Base-by-base conservation (phyloP, 2,113 vertebrate genomes). In the Pituophis catenifer region DNA sequence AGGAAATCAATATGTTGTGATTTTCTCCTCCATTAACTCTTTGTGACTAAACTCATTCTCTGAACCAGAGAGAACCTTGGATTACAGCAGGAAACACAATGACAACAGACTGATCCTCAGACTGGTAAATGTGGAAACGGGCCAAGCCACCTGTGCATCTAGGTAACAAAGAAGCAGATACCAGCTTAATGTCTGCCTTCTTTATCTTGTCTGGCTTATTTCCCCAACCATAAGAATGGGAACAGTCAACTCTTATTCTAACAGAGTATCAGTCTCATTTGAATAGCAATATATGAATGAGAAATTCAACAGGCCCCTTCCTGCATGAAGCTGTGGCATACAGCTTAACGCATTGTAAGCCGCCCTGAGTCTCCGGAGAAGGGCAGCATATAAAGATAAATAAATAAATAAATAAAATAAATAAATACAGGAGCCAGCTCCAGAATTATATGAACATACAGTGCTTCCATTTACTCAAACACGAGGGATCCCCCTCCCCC, bases 1-100 rank as follows among this genome's bases (percentile, higher is more conserved):
- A 93, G 59, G 95, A 96, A 81, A 97, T 95, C 92, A 94, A 85
- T 95, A 95, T 29, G 9, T 97, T 96, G 95, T 96, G 70, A 96
- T 97, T 97, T 96, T 96, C 91, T 95, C 91, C 97, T 96, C 90
- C 87, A 2, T 97, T 96, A 96, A 92, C 10, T 62, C 92, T 95
- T 93, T 95, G 10, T 86, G 91, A 92, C 92, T 96, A 95, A 96
- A 97, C 95, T 70, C 93, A 17, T 59, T 90, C 87, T 70, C 50
- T 93, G 44, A 81, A 53, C 94, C 95, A 70, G 96, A 54, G 86
- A 95, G 70, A 95, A 54, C 91, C 94, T 92, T 96, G 94, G n/a
- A 90, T 81, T 57, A 89, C 93, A 95, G 53, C 5, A 93, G 62
- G 90, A 96, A 90, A 3, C 5, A 89, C 0, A 91, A 3, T 55